Percentiles rank a stretch among this genome's conserved stretches.
phyloP scores from a whole-genome alignment of 2,888 invertebrate species.

The Standfussiana lucernea region DNA sequence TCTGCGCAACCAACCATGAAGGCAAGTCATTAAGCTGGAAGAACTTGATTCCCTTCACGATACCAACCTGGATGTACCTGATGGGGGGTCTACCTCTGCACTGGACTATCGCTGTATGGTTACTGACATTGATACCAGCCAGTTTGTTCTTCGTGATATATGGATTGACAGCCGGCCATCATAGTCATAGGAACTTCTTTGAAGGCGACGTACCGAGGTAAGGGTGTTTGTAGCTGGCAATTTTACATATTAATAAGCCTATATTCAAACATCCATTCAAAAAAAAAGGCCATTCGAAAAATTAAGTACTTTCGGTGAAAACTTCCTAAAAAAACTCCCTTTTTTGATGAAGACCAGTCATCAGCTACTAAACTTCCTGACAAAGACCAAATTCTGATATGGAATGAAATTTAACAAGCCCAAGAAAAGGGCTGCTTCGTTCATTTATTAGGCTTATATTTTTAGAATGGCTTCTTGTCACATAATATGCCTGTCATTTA shows the following conservation, averaged over 20 bases:
- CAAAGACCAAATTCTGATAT: neutral
- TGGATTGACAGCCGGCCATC: conserved; percentile 95
- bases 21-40: conserved; percentile 77
- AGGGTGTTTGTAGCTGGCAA: neutral
- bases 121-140: conserved; percentile 85
- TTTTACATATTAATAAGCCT: too few species aligned
- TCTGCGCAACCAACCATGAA: conserved; percentile 70
- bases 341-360: neutral
- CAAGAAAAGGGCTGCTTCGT: neutral
- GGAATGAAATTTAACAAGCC: neutral
- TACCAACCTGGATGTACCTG: conserved; percentile 86
- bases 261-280: too few species aligned
- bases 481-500: neutral
- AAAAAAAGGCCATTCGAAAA: too few species aligned
- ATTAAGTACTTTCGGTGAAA: neutral
- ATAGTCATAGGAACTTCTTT: conserved; percentile 95
- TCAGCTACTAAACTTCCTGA: neutral
- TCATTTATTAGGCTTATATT: neutral
- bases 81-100: conserved; percentile 78
- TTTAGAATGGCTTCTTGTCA: neutral
- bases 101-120: conserved; percentile 89
- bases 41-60: conserved; percentile 76
- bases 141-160: conserved; percentile 92
- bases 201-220: conserved; percentile 94
- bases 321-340: neutral